Conservation (phyloP, 2,113 vertebrate species). For the Gambusia holbrooki region DNA sequence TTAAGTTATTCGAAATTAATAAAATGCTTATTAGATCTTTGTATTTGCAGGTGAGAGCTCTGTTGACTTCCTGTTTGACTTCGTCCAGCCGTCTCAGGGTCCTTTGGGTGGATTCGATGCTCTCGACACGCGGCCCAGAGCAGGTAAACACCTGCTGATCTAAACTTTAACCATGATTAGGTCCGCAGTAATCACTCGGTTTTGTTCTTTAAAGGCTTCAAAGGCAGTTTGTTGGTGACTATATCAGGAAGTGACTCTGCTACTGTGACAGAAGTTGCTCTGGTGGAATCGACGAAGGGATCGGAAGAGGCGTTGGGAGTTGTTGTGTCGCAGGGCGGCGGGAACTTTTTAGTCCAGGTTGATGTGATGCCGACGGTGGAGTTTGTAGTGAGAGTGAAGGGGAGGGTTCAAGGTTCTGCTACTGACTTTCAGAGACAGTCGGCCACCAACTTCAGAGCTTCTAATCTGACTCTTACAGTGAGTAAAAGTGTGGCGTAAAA, state of each 20-base stretch:
- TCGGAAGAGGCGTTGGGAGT: conserved; percentile 35
- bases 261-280: conserved; percentile 50
- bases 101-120: conserved; percentile 40
- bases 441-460: conserved; percentile 52
- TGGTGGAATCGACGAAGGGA: conserved; percentile 49
- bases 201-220: conserved; percentile 43
- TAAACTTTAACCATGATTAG: background rate
- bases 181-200: background rate
- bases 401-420: background rate
- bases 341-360: conserved; percentile 48
- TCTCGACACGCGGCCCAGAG: conserved; percentile 54
- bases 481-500: conserved; percentile 18
- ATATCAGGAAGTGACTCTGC: conserved; percentile 51
- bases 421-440: conserved; percentile 64
- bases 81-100: conserved; percentile 47
- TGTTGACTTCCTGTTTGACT: conserved; percentile 67
- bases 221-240: conserved; percentile 58
- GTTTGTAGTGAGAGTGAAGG: conserved; percentile 63
- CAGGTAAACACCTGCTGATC: conserved; percentile 36
- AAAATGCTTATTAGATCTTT: background rate
- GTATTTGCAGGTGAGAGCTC: conserved; percentile 61
- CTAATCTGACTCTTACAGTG: conserved; percentile 63
- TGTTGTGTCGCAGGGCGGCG: conserved; percentile 20
- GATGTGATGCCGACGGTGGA: conserved; percentile 40
- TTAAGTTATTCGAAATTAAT: too few relatives aligned